Evolutionary conservation across 2,113 vertebrate genomes (phyloP).

Genomic region (Numida meleagris): DNA sequence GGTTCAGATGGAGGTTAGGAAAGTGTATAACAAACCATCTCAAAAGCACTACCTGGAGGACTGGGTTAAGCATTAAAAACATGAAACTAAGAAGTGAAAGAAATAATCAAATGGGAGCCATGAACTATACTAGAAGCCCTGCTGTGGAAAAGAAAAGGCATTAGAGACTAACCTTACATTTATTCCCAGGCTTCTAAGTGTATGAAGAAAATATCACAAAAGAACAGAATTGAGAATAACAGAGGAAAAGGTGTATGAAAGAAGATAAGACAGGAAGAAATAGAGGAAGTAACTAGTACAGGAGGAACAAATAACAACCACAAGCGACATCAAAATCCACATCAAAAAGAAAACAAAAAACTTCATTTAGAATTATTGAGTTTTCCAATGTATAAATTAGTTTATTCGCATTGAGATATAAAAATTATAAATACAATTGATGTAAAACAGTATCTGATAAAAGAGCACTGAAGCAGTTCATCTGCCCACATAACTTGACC

Average conservation of each 20-base stretch:
- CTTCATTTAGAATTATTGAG: background rate
- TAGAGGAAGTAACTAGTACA: background rate
- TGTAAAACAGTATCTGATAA: conserved; percentile 45
- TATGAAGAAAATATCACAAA: background rate
- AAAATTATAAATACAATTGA: conserved; percentile 77
- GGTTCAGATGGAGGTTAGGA: background rate
- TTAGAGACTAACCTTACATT: background rate
- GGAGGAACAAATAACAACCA: background rate
- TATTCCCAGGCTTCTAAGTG: background rate
- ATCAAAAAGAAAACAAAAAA: background rate
- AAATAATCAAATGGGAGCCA: background rate
- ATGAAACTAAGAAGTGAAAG: background rate
- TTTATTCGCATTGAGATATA: conserved; percentile 76
- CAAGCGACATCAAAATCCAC: background rate
- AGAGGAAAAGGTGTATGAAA: background rate
- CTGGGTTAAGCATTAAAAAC: background rate
- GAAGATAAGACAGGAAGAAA: background rate
- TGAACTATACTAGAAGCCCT: background rate
- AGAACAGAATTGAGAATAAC: background rate
- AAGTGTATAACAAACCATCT: background rate
- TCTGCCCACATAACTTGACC: background rate
- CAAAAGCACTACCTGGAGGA: background rate
- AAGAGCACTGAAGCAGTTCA: background rate
- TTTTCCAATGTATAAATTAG: conserved; percentile 71
- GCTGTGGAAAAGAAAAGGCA: background rate